Conservation (phyloP, 2,113 vertebrate genomes). For the Rhinoderma darwinii region DNA sequence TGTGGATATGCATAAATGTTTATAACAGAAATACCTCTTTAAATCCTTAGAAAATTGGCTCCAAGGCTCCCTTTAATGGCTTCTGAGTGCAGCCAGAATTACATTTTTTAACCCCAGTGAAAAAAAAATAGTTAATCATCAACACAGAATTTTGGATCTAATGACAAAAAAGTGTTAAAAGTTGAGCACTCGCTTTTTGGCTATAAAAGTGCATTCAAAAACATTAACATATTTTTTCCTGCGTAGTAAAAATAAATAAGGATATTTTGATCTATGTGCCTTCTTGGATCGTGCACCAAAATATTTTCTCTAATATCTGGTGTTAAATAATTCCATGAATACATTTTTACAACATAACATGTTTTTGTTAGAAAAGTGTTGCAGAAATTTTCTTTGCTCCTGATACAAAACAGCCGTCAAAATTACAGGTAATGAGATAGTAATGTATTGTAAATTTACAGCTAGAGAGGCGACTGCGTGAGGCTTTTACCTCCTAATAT, state of each 20-base stretch:
- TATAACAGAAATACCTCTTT: too few species aligned
- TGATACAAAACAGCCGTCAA: constrained; percentile 18
- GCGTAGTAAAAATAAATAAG: not conserved
- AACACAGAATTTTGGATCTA: not conserved
- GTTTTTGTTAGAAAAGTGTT: constrained; percentile 40
- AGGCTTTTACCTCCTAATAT: constrained; percentile 23
- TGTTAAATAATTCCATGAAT: constrained; percentile 51
- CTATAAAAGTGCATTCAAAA: not conserved
- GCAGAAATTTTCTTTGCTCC: not conserved
- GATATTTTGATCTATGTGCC: not conserved
- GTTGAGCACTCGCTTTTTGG: not conserved
- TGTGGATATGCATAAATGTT: too few species aligned
- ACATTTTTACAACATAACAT: constrained; percentile 33
- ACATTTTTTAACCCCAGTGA: too few species aligned
- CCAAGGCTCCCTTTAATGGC: too few species aligned
- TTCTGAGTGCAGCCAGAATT: too few species aligned
- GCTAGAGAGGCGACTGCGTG: not conserved
- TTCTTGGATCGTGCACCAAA: not conserved
- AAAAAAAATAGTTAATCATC: too few species aligned
- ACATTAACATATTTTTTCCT: not conserved
- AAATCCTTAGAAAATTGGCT: too few species aligned
- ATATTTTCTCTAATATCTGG: constrained; percentile 4
- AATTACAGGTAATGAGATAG: constrained; percentile 47
- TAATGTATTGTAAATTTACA: constrained; percentile 45
- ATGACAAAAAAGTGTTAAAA: not conserved